Evolutionary conservation across 2,888 invertebrate genomes (phyloP), one percentile per base, ranked within the genome.

Genomic region (Tridacna gigas): DNA sequence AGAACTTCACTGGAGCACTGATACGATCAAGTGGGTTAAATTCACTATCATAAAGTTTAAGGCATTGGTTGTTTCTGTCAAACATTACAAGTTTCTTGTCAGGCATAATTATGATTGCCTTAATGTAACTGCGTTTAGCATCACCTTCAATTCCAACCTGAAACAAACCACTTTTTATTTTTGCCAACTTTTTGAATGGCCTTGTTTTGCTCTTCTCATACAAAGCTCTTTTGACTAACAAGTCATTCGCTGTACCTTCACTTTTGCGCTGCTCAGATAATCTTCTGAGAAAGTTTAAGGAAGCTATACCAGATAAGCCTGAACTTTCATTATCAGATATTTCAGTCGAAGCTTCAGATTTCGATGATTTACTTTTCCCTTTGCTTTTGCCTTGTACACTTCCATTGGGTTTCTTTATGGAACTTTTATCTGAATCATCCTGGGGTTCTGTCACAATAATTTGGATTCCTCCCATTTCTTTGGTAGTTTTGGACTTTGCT

Each of bases 31-130:
- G 56, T 11, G 86, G 86, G 48, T 80, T 86, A 63, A 82, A 83
- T 11, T 80, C 82, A n/a, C 75, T 75, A 67, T 86, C 86, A 74
- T 82, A 86, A 26, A 86, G 74, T 61, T 86, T 85, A 47, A 85
- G 77, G 74, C 85, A 82, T 51, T 75, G 74, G 45, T 85, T 85
- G 60, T 77, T 77, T 51, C 77, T 67, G 67, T 85, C 85, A 78
- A 78, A 85, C 80, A 83, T 75, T 18, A 86, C 48, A 26, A 83
- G 48, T 76, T 74, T 61, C 18, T 82, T 80, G 37, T 78, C 80
- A 28, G 82, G 80, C 67, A 76, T 77, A 0, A 86, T 73, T 56
- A 73, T 80, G 0, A 86, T 78, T 13, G 80, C 47, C 56, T 86
- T 86, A 9, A 86, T 80, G 56, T 77, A 65, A 66, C 82, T 80